A percentile compares a stretch with the other conserved stretches of the same genome.
Conservation (phyloP, 2,888 invertebrate species). For the Nipponacmea schrenckii region DNA sequence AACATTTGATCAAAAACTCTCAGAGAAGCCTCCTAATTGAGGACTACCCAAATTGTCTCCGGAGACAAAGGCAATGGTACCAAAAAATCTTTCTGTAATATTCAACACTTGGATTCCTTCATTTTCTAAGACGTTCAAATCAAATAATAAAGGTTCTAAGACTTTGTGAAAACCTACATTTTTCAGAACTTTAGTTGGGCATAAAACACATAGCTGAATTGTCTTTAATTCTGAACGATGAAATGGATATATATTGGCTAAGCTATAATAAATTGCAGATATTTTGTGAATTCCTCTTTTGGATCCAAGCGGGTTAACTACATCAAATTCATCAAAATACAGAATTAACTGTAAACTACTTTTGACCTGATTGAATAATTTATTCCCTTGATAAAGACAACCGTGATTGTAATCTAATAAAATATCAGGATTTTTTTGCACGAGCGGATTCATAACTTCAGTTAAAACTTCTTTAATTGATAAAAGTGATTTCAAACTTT, state of each 20-base stretch:
- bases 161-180: constrained; percentile 10
- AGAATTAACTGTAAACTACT: constrained; percentile 7
- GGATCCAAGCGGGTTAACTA: constrained; percentile 19
- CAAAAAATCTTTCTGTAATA: background rate
- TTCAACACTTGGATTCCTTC: constrained; percentile 6
- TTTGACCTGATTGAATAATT: background rate
- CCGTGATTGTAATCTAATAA: background rate
- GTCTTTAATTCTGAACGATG: constrained; percentile 2
- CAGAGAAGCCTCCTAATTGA: constrained; percentile 9
- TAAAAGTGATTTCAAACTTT: background rate
- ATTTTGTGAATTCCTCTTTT: constrained; percentile 15
- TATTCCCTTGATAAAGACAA: background rate
- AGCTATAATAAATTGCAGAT: constrained; percentile 14
- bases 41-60: constrained; percentile 19
- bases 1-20: constrained; percentile 10
- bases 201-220: constrained; percentile 12
- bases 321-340: no score
- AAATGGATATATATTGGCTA: constrained; percentile 11
- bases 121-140: constrained; percentile 9
- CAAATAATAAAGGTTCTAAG: constrained; percentile 10
- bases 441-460: background rate
- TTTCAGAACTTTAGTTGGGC: background rate
- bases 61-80: background rate
- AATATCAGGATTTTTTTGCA: background rate
- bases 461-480: background rate